A percentile compares a stretch with the other conserved stretches of the same genome.
Conservation (phyloP, 2,888 invertebrate species). For the Tetragnatha montana region DNA sequence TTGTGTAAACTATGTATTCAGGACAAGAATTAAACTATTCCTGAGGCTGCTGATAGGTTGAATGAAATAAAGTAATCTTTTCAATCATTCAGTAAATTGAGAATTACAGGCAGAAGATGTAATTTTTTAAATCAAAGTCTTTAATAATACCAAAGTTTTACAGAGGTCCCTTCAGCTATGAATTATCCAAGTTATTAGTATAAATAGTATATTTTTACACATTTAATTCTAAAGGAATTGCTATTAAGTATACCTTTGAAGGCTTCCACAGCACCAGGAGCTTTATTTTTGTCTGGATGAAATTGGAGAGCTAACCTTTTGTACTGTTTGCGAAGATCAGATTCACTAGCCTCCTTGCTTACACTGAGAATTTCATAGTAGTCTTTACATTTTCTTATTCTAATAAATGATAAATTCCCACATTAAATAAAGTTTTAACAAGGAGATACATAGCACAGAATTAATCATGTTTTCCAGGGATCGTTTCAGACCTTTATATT, state of each 20-base stretch:
- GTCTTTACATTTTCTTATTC: conserved; percentile 90
- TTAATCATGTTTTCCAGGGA: too few relatives aligned
- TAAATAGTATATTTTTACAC: too few relatives aligned
- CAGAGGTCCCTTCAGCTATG: too few relatives aligned
- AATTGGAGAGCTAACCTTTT: conserved; percentile 92
- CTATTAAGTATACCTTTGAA: conserved; percentile 84
- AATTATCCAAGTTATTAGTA: too few relatives aligned
- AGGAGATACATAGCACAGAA: not conserved
- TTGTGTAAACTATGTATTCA: too few relatives aligned
- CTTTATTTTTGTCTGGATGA: conserved; percentile 98
- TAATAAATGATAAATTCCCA: conserved; percentile 74
- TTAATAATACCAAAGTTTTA: too few relatives aligned
- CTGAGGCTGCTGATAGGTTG: too few relatives aligned
- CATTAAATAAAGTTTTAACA: not conserved
- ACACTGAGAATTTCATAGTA: conserved; percentile 95
- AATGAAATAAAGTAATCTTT: too few relatives aligned
- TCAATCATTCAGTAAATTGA: too few relatives aligned
- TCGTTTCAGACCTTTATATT: not conserved
- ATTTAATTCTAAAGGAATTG: not conserved
- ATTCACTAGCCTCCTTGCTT: conserved; percentile 89
- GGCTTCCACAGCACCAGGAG: conserved; percentile 95
- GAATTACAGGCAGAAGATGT: too few relatives aligned
- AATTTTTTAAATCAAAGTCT: too few relatives aligned
- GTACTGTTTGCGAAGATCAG: conserved; percentile 93
- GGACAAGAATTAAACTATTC: too few relatives aligned